phyloP scores from a whole-genome alignment of 2,113 vertebrate species.

The Hoplias malabaricus region DNA sequence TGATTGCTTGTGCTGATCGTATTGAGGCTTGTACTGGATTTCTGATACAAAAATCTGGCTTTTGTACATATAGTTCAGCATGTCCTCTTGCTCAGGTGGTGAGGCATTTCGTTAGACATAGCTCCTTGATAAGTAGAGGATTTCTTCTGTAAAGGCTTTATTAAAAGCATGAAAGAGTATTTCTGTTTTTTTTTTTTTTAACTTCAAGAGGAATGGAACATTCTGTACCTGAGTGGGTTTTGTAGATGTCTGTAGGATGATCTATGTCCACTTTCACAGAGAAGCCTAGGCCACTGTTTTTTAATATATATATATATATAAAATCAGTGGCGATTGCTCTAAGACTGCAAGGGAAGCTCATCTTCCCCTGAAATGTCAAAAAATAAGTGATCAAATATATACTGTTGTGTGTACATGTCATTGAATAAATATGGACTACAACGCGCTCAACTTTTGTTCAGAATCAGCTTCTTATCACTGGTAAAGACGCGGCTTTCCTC shows the following conservation, averaged over 20 bases:
- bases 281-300: not conserved
- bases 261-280: not conserved
- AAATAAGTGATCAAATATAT: too few relatives aligned
- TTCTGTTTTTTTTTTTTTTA: not conserved
- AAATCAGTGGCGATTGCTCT: too few relatives aligned
- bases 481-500: too few relatives aligned
- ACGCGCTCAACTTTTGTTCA: too few relatives aligned
- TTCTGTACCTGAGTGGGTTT: conserved; percentile 5
- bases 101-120: not conserved
- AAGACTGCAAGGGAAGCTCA: too few relatives aligned
- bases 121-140: not conserved
- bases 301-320: too few relatives aligned
- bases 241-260: not conserved
- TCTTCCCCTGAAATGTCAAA: too few relatives aligned
- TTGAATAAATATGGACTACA: too few relatives aligned
- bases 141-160: not conserved
- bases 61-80: conserved; percentile 15
- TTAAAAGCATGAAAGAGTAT: conserved; percentile 4
- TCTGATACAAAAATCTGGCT: not conserved
- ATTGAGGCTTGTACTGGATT: conserved; percentile 17
- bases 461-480: too few relatives aligned
- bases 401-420: too few relatives aligned
- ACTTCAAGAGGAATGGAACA: conserved; percentile 15
- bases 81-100: not conserved
- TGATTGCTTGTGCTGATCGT: conserved; percentile 18